phyloP scores from a whole-genome alignment of 2,888 invertebrate genomes.

The Sisyra terminalis region DNA sequence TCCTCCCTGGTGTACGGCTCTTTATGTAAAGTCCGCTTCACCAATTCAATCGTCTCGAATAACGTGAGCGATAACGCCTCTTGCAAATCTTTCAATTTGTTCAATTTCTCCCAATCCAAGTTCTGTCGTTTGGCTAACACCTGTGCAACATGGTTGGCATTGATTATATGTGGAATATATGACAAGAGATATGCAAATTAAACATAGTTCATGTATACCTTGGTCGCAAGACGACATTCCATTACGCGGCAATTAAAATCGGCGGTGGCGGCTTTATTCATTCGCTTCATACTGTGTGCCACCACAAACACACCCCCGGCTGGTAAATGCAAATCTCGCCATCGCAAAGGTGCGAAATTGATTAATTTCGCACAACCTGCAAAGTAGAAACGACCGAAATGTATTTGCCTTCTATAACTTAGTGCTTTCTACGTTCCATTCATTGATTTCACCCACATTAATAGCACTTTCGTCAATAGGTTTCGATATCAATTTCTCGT shows the following conservation, averaged over 20 bases:
- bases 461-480: no score
- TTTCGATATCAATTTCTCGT: no score
- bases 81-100: constrained; percentile 62
- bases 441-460: no score
- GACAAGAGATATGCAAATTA: not conserved
- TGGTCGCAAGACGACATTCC: constrained; percentile 84
- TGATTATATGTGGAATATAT: not conserved
- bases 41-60: constrained; percentile 51
- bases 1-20: constrained; percentile 52
- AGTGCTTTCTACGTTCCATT: no score
- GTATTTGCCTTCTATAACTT: no score
- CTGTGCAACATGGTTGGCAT: no score
- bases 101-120: constrained; percentile 44
- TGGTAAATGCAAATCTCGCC: constrained; percentile 66
- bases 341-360: constrained; percentile 76
- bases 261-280: constrained; percentile 87
- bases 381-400: constrained; percentile 12
- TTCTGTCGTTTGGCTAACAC: constrained; percentile 45
- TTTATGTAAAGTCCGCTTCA: constrained; percentile 42
- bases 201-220: constrained; percentile 46
- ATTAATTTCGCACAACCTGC: constrained; percentile 77
- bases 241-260: constrained; percentile 88
- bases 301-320: constrained; percentile 77
- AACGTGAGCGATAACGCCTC: constrained; percentile 40
- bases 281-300: constrained; percentile 72